A percentile compares a stretch with the other conserved stretches of the same genome.
These are phyloP conservation scores for Archegozetes longisetosus DNA, from an alignment of 1,140 invertebrate genomes.

Conservation along the genomic window DNA sequence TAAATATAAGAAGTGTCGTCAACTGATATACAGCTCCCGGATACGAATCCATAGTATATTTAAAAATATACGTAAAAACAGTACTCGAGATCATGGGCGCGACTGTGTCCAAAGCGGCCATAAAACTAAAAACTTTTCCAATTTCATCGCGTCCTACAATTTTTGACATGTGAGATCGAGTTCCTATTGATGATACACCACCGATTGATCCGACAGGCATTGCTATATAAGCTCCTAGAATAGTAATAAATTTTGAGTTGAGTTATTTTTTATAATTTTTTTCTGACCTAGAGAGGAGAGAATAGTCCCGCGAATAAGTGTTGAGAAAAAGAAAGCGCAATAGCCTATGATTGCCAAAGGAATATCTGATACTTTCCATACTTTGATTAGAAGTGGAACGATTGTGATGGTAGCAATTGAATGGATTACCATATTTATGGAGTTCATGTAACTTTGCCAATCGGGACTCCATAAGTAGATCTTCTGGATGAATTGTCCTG, in stretches of 20 bases:
- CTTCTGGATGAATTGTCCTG: not conserved
- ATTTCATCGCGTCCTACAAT: conserved; percentile 7
- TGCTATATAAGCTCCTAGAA: not conserved
- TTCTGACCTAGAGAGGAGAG: not conserved
- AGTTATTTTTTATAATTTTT: not conserved
- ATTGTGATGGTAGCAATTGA: not conserved
- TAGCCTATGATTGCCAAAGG: not conserved
- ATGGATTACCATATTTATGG: not conserved
- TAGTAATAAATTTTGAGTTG: not conserved
- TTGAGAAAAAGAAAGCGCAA: not conserved
- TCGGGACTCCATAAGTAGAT: not conserved
- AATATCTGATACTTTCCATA: not conserved
- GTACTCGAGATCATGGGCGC: not conserved
- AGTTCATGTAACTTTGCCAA: not conserved
- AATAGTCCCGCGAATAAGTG: not conserved
- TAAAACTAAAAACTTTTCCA: conserved; percentile 7
- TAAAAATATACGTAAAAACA: conserved; percentile 3
- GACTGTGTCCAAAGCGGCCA: conserved; percentile 2
- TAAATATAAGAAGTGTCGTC: not conserved
- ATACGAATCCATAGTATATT: conserved; percentile 4
- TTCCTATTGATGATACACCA: not conserved
- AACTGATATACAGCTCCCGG: not conserved
- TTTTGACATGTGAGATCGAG: conserved; percentile 3
- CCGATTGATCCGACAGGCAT: not conserved
- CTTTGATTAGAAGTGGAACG: not conserved